Evolutionary conservation across 1,140 invertebrate genomes (phyloP).

Genomic region (Bombus huntii): DNA sequence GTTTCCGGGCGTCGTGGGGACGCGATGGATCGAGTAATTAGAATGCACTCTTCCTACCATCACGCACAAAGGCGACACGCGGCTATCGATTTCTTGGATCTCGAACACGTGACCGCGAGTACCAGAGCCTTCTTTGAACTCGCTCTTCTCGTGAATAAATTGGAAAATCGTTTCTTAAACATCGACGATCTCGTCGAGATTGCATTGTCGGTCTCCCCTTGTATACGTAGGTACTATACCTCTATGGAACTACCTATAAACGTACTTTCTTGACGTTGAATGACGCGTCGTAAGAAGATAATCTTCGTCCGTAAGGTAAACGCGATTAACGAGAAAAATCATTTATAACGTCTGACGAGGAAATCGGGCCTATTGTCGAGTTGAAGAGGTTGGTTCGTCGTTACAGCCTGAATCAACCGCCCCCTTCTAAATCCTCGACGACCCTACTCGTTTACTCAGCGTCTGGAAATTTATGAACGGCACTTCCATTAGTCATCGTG

Average conservation of each 20-base stretch:
- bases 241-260: no score
- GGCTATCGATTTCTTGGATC: conserved; percentile 34
- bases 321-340: conserved; percentile 2
- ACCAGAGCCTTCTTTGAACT: neutral
- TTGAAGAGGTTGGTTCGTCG: no score
- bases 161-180: conserved; percentile 18
- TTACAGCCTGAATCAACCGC: conserved; percentile 42
- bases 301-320: neutral
- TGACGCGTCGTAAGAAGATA: neutral
- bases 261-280: no score
- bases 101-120: conserved; percentile 23
- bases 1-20: conserved; percentile 21
- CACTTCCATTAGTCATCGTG: conserved; percentile 62
- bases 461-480: conserved; percentile 68
- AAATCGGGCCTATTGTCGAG: conserved; percentile 30
- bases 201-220: neutral
- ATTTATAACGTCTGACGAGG: neutral
- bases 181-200: neutral
- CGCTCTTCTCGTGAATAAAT: conserved; percentile 11
- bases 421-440: conserved; percentile 1
- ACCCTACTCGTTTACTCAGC: conserved; percentile 51
- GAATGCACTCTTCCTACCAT: conserved; percentile 28
- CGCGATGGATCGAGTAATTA: conserved; percentile 23
- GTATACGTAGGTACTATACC: neutral
- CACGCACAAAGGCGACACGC: neutral